phyloP scores from a whole-genome alignment of 2,888 invertebrate genomes.

The Nymphalis urticae region DNA sequence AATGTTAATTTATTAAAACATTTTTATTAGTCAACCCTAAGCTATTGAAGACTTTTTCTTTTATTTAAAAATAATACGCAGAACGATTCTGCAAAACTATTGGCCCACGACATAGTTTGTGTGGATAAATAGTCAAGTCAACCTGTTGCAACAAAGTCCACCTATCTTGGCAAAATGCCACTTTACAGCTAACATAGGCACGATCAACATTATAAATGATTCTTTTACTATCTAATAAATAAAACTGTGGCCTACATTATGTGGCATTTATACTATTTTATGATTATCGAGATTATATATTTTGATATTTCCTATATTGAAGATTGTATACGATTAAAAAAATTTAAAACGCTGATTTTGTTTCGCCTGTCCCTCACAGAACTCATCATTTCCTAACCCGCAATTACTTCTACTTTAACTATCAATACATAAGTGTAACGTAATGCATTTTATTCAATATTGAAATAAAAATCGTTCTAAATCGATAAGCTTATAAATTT shows the following conservation, averaged over 20 bases:
- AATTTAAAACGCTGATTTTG: not conserved
- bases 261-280: no score
- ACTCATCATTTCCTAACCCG: no score
- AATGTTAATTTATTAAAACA: no score
- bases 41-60: not conserved
- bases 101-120: constrained; percentile 3
- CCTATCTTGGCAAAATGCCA: constrained; percentile 32
- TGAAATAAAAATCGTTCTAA: no score
- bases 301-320: no score
- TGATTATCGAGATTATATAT: no score
- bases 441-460: no score
- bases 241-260: no score
- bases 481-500: not conserved
- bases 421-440: no score
- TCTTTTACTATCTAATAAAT: constrained; percentile 1
- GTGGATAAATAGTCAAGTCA: constrained; percentile 23
- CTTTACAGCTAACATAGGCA: constrained; percentile 7
- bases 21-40: no score
- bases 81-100: not conserved
- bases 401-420: no score
- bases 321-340: not conserved
- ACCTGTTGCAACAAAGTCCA: constrained; percentile 32
- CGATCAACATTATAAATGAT: constrained; percentile 1
- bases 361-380: not conserved
- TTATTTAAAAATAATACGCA: not conserved